Conservation (phyloP, 2,888 invertebrate species). For the Tolmerus cingulatus region DNA sequence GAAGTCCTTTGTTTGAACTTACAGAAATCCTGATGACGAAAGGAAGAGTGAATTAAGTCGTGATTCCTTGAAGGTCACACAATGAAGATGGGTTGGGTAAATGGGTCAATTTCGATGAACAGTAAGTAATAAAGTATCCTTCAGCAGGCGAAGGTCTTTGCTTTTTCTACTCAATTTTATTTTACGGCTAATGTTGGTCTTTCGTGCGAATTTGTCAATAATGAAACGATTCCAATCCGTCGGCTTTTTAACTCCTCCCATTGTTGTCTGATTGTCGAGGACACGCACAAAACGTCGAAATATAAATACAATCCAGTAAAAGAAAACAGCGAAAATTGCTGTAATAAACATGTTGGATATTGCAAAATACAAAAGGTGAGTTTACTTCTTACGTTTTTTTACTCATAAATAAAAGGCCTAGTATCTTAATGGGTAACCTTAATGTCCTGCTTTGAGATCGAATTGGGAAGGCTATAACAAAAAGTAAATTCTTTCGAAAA, state of each 20-base stretch:
- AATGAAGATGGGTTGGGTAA: background rate
- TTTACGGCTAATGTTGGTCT: background rate
- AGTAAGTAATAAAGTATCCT: background rate
- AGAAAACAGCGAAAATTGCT: background rate
- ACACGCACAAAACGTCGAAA: background rate
- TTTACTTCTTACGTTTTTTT: background rate
- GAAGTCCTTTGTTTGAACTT: background rate
- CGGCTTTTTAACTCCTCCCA: background rate
- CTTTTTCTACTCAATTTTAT: background rate
- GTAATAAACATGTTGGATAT: background rate
- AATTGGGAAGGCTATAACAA: background rate
- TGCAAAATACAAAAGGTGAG: background rate
- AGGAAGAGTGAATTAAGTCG: background rate
- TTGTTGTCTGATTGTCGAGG: background rate
- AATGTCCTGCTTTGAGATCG: background rate
- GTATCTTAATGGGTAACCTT: background rate
- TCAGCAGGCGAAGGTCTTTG: background rate
- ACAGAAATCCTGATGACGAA: background rate
- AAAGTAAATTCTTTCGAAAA: background rate
- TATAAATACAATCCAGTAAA: background rate
- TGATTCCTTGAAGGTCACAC: background rate
- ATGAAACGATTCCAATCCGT: background rate
- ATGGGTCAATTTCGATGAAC: background rate
- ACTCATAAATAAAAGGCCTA: background rate
- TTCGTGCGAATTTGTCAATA: background rate